Evolutionary conservation across 2,113 vertebrate species (phyloP).

Genomic region (Gracilinanus agilis): DNA sequence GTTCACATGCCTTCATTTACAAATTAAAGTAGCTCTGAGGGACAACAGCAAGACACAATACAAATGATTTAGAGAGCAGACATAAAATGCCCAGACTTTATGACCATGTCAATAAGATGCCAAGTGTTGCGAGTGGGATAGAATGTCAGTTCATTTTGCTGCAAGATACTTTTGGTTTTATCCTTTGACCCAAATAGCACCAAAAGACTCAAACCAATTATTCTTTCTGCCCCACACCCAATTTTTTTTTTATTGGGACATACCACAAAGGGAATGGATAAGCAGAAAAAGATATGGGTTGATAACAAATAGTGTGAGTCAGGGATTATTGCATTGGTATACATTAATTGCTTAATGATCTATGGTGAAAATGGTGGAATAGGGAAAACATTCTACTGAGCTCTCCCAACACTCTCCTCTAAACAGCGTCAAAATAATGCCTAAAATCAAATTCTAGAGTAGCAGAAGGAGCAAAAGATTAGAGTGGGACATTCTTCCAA

Average conservation of each 20-base stretch:
- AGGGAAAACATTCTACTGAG: background rate
- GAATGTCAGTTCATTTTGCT: background rate
- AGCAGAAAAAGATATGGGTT: background rate
- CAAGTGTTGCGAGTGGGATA: background rate
- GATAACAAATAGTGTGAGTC: background rate
- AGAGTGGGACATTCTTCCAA: background rate
- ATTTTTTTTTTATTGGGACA: background rate
- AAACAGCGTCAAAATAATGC: background rate
- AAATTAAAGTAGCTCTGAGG: slow-evolving; percentile 56
- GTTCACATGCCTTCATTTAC: slow-evolving; percentile 65
- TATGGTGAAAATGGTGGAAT: background rate
- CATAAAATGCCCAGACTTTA: slow-evolving; percentile 8
- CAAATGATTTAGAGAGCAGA: slow-evolving; percentile 48
- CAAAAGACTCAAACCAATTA: background rate
- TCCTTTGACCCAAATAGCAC: background rate
- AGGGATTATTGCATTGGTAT: background rate
- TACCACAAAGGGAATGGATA: background rate
- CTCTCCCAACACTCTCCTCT: background rate
- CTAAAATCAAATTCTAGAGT: background rate
- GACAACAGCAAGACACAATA: slow-evolving; percentile 43
- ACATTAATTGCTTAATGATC: background rate
- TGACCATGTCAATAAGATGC: slow-evolving; percentile 4
- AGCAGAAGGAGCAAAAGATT: background rate
- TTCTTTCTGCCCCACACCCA: background rate
- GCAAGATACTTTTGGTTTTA: background rate